phyloP scores from a whole-genome alignment of 2,888 invertebrate genomes.

The Calameuta idolon region DNA sequence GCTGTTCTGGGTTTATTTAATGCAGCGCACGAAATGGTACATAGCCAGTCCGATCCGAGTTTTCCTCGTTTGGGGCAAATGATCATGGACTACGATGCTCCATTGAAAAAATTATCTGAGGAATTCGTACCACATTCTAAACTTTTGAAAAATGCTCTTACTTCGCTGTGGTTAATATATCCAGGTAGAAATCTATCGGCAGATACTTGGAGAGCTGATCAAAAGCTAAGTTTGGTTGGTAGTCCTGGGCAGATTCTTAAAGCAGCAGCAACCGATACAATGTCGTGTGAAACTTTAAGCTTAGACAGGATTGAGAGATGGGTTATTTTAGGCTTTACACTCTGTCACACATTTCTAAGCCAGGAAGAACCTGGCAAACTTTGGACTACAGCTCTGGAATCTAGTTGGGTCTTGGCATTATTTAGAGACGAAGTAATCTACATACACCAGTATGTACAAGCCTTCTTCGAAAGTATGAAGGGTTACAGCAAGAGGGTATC shows the following conservation, averaged over 20 bases:
- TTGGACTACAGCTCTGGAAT: constrained; percentile 92
- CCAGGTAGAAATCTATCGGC: constrained; percentile 91
- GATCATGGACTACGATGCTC: constrained; percentile 97
- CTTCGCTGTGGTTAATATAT: constrained; percentile 90
- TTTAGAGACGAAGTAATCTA: constrained; percentile 98
- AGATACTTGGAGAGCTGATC: constrained; percentile 93
- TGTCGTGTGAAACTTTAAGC: constrained; percentile 98
- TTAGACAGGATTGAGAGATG: constrained; percentile 96
- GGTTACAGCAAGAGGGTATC: constrained; percentile 92
- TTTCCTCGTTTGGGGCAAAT: constrained; percentile 97
- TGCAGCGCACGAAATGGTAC: constrained; percentile 96
- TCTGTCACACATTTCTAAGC: constrained; percentile 90
- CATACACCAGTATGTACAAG: constrained; percentile 92
- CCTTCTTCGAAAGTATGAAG: constrained; percentile 95
- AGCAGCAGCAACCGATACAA: constrained; percentile 93
- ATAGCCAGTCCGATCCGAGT: constrained; percentile 88
- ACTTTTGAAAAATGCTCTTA: constrained; percentile 85
- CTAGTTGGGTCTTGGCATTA: constrained; percentile 93
- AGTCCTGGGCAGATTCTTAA: constrained; percentile 95
- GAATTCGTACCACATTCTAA: constrained; percentile 97
- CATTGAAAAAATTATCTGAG: constrained; percentile 93
- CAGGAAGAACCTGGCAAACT: constrained; percentile 85
- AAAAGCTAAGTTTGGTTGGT: constrained; percentile 92
- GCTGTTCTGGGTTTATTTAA: constrained; percentile 97
- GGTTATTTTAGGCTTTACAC: constrained; percentile 94